Evolutionary conservation across 2,797 vertebrate species (phyloP), one percentile per base, ranked within the genome.

Genomic region (Sebastes vulpes): DNA sequence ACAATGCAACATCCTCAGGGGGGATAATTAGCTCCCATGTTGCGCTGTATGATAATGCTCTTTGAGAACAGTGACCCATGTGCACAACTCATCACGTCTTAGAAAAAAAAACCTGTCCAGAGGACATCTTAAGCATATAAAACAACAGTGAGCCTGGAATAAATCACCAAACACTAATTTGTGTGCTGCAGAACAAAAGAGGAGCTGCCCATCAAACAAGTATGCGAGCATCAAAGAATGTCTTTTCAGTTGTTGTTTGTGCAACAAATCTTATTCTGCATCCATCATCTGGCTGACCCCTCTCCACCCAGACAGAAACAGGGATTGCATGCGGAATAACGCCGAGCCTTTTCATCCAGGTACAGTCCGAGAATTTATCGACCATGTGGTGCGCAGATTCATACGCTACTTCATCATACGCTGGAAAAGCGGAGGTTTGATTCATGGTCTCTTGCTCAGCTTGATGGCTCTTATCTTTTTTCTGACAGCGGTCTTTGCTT

Each of bases 301-400:
- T 75, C 67, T 64, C 38, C 16, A n/a, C n/a, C n/a, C 29, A 14
- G 14, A 29, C 18, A 56, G 52, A 72, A 61, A 38, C 6, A 53
- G 10, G 31, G 53, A 58, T 72, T 25, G 70, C 68, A 84, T 59
- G 77, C 65, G 77, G 32, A 72, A 72, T 18, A 20, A 26, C 61
- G 82, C 65, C 21, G 12, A 63, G 69, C 63, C 25, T 84, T 38
- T 71, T 71, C 26, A 74, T 87, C 68, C 90, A 92, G 88, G 89
- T 89, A 89, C 74, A 86, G 88, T 83, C 72, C 50, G 58, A 29
- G 77, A 75, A 94, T 95, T 93, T 95, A 94, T 92, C 6, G 82
- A 70, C 81, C 95, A 96, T 95, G 92, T 96, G 95, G 84, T 69
- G 82, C 28, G 64, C 95, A 96, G 88, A 94, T 89, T 92, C 82